A percentile compares a stretch with the other conserved stretches of the same genome.
Evolutionary conservation across 2,113 vertebrate species (phyloP).

Genomic region (Nanorana parkeri): DNA sequence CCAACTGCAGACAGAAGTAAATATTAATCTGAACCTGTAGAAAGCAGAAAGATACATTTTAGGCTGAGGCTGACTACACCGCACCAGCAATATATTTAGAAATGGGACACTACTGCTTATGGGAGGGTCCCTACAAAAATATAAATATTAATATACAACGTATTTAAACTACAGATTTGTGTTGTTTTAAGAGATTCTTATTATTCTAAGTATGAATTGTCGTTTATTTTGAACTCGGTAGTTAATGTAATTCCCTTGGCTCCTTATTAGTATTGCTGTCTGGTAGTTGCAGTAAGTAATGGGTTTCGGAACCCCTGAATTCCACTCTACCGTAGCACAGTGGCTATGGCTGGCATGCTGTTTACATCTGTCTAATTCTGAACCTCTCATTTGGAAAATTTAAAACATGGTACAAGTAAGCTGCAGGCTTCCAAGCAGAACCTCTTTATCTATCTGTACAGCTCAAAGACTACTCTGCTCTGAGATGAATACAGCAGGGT

Average conservation of each 20-base stretch:
- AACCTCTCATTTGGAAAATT: constrained; percentile 24
- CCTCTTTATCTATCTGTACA: neutral
- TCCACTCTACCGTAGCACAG: neutral
- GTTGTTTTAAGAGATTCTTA: neutral
- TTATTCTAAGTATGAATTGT: neutral
- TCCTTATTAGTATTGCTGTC: constrained; percentile 1
- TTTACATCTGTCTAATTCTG: neutral
- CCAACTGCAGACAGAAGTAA: too few species aligned
- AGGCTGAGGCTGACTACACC: too few species aligned
- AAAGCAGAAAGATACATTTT: too few species aligned
- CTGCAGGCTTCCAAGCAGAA: constrained; percentile 4
- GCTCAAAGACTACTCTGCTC: neutral
- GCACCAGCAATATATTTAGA: too few species aligned
- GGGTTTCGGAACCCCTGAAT: neutral
- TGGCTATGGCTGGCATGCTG: neutral
- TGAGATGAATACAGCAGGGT: neutral
- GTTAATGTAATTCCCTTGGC: neutral
- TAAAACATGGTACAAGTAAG: neutral
- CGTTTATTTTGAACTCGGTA: neutral
- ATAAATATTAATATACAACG: too few species aligned
- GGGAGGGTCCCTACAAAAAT: too few species aligned
- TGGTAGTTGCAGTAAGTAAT: neutral
- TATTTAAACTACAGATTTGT: too few species aligned
- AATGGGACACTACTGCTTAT: too few species aligned
- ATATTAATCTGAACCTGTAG: too few species aligned